These are phyloP conservation scores for Mustela nigripes DNA, from an alignment of 2,113 vertebrate genomes.

Conservation along the genomic window DNA sequence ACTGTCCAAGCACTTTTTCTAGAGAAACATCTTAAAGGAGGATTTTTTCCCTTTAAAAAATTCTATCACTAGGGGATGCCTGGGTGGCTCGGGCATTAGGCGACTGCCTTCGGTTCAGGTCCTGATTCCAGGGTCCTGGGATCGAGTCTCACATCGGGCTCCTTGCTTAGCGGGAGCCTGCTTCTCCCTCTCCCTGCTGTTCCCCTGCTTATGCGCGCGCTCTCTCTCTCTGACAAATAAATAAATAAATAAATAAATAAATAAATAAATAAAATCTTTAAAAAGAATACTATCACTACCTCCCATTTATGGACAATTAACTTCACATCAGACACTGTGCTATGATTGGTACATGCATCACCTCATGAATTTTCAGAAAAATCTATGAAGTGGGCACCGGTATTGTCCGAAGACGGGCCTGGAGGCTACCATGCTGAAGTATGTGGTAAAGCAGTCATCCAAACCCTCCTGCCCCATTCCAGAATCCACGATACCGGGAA, in stretches of 20 bases:
- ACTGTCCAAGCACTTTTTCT: not conserved
- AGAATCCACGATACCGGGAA: not conserved
- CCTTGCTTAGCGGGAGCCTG: no score
- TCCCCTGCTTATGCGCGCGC: no score
- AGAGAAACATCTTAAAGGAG: not conserved
- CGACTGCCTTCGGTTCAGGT: no score
- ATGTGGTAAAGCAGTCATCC: not conserved
- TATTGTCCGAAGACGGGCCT: not conserved
- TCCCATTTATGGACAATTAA: not conserved
- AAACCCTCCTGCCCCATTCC: not conserved
- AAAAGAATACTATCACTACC: not conserved
- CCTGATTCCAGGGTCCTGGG: no score
- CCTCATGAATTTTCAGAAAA: not conserved
- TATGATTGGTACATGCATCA: not conserved
- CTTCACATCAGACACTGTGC: not conserved
- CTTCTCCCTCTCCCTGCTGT: no score
- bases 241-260: no score
- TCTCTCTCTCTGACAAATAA: no score
- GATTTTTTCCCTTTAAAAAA: constrained; percentile 18
- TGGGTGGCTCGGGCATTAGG: no score
- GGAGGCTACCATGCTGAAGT: not conserved
- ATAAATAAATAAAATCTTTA: not conserved
- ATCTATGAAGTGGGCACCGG: not conserved
- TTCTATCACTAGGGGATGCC: not conserved
- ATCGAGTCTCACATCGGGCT: no score